Base-by-base conservation (phyloP, 1,140 invertebrate species). In the Ceratina japonica region DNA sequence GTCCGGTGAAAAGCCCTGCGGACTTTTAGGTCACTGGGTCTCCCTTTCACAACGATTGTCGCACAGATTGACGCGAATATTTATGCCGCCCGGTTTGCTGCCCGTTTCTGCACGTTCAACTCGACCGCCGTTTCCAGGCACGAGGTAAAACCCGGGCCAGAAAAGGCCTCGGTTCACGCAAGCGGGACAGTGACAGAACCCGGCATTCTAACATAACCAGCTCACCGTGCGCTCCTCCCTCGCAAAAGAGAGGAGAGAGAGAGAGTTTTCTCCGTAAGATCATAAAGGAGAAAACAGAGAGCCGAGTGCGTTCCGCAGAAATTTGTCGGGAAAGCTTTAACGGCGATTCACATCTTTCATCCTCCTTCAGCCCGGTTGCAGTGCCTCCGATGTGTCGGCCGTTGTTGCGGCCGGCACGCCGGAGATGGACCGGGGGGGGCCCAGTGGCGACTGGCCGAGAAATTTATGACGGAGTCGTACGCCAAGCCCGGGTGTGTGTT, bases 381-480 rank as follows among this genome's bases (percentile, higher is more conserved):
- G 37, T n/a, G 27, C 27, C 31, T 68, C 13, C 22, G 1, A 3
- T 49, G 10, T 10, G 10, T 51, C 5, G 1, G 1, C 3, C 31
- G 31, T 62, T 13, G 37, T 27, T 37, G n/a, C 58, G 51, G 54
- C 58, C 8, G 15, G n/a, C 7, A 0, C 2, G 2, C 3, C n/a
- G 18, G n/a, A 37, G 15, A 63, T 7, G 12, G 0, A 27, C n/a
- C 54, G 49, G 49, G 15, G 49, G n/a, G n/a, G n/a, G n/a, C n/a
- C n/a, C 59, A 16, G 2, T 49, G 75, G 24, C 27, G 69, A 72
- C 75, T 61, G 59, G 52, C 20, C 5, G 20, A n/a, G 37, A 73
- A 83, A 81, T 81, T 86, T 87, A 87, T 75, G 71, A 31, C 66
- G 20, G 20, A 70, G 65, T 70, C 81, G 66, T 73, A 74, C 66